Percentiles rank a stretch among this genome's conserved stretches.
Evolutionary conservation across 2,888 invertebrate genomes (phyloP).

Genomic region (Drosophila siamana): DNA sequence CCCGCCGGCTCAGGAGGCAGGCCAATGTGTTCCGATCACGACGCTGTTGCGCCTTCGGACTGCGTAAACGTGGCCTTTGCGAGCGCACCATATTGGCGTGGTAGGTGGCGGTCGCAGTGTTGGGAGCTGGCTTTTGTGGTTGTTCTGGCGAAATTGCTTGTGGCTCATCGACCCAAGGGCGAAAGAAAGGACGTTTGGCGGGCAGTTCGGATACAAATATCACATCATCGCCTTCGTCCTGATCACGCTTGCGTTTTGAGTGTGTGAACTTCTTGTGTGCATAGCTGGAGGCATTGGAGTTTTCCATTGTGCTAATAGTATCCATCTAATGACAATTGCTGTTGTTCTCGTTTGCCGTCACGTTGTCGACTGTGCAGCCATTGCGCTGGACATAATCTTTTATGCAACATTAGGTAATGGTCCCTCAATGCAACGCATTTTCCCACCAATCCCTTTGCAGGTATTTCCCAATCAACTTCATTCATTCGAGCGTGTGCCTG

Average conservation of each 20-base stretch:
- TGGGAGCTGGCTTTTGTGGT: conserved; percentile 10
- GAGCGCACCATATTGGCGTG: conserved; percentile 74
- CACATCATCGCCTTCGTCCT: conserved; percentile 61
- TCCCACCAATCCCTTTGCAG: conserved; percentile 60
- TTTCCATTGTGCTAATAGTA: conserved; percentile 24
- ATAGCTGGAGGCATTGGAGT: conserved; percentile 35
- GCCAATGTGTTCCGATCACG: conserved; percentile 74
- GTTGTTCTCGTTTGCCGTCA: conserved; percentile 42
- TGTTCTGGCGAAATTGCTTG: not conserved
- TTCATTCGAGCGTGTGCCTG: conserved; percentile 67
- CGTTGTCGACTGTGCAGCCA: conserved; percentile 45
- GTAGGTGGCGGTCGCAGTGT: conserved; percentile 40
- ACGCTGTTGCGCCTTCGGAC: conserved; percentile 76
- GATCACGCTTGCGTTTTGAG: conserved; percentile 62
- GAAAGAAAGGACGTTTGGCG: conserved; percentile 64
- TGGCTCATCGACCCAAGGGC: conserved; percentile 63
- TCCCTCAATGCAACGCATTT: conserved; percentile 33
- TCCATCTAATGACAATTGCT: conserved; percentile 25
- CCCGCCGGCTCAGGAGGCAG: conserved; percentile 63
- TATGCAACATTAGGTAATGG: conserved; percentile 75
- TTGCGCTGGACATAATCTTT: conserved; percentile 54
- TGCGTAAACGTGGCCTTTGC: conserved; percentile 51
- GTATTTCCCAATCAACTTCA: conserved; percentile 75
- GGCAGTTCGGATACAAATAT: conserved; percentile 57
- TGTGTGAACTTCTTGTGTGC: conserved; percentile 66